phyloP scores from a whole-genome alignment of 2,113 vertebrate genomes.

The Lepus timidus region DNA sequence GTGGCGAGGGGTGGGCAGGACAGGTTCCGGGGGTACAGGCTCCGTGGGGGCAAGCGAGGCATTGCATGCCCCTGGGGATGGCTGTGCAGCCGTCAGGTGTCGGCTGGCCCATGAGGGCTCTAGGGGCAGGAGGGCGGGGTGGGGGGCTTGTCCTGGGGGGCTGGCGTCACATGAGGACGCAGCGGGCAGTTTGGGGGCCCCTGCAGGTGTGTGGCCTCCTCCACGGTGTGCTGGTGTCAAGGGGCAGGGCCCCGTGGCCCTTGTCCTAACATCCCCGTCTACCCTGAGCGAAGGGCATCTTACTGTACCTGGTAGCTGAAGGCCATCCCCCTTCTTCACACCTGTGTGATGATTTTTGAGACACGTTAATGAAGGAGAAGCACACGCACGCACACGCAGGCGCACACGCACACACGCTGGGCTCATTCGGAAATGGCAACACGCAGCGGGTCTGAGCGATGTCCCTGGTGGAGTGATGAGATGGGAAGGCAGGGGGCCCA shows the following conservation, averaged over 20 bases:
- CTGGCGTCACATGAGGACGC: background rate
- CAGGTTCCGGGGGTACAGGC: background rate
- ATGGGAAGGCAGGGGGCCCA: background rate
- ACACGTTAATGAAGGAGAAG: conserved; percentile 90
- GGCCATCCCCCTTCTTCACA: conserved; percentile 94
- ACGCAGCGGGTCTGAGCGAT: background rate
- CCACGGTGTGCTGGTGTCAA: background rate
- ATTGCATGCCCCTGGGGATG: too few relatives aligned
- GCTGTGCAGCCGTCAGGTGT: too few relatives aligned
- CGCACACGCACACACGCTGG: background rate
- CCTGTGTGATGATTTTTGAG: conserved; percentile 94
- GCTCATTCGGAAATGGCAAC: background rate
- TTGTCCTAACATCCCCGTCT: conserved; percentile 59
- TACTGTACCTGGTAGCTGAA: conserved; percentile 95
- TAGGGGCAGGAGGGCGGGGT: background rate
- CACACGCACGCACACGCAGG: conserved; percentile 26
- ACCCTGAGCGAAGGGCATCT: conserved; percentile 71
- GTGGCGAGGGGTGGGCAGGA: background rate
- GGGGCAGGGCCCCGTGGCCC: background rate
- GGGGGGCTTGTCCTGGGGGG: background rate
- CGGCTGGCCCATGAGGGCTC: background rate
- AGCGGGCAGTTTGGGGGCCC: background rate
- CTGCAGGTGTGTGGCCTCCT: background rate
- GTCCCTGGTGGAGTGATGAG: background rate
- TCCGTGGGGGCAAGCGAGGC: background rate